Percentiles rank a stretch among this genome's conserved stretches.
Conservation (phyloP, 2,113 vertebrate genomes). For the Lophotis ruficrista region DNA sequence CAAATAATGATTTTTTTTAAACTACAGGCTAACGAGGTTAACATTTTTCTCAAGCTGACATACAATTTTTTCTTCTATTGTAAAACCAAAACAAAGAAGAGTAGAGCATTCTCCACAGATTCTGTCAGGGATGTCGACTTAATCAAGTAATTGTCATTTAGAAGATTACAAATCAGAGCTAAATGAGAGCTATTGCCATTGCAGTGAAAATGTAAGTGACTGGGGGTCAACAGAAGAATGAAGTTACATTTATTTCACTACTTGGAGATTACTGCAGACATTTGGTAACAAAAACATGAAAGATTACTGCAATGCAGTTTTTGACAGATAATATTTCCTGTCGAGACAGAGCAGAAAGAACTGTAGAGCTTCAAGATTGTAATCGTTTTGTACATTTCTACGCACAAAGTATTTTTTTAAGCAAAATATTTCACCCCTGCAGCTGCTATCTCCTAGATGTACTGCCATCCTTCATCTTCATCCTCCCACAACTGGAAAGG, state of each 20-base stretch:
- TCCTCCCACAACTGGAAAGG: constrained; percentile 22
- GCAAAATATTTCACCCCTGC: constrained; percentile 65
- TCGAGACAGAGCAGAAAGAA: constrained; percentile 40
- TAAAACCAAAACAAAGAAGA: background rate
- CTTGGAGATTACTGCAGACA: background rate
- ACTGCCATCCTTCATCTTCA: constrained; percentile 50
- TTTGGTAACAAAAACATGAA: constrained; percentile 8
- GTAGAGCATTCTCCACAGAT: background rate
- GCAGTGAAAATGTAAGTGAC: background rate
- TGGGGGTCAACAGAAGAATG: background rate
- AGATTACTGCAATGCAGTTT: constrained; percentile 23
- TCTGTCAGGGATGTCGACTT: background rate
- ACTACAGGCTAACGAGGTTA: background rate
- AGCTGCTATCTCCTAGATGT: constrained; percentile 47
- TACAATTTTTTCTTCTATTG: background rate
- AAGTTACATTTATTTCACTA: constrained; percentile 12
- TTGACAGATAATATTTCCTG: constrained; percentile 46
- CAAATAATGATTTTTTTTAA: background rate
- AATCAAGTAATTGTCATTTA: background rate
- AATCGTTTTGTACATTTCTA: constrained; percentile 13
- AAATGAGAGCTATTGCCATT: background rate
- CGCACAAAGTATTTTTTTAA: constrained; percentile 36
- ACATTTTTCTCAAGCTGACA: background rate
- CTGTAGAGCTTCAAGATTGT: constrained; percentile 29
- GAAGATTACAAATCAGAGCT: background rate